A percentile compares a stretch with the other conserved stretches of the same genome.
phyloP scores from a whole-genome alignment of 2,113 vertebrate genomes.

The Meleagris gallopavo region DNA sequence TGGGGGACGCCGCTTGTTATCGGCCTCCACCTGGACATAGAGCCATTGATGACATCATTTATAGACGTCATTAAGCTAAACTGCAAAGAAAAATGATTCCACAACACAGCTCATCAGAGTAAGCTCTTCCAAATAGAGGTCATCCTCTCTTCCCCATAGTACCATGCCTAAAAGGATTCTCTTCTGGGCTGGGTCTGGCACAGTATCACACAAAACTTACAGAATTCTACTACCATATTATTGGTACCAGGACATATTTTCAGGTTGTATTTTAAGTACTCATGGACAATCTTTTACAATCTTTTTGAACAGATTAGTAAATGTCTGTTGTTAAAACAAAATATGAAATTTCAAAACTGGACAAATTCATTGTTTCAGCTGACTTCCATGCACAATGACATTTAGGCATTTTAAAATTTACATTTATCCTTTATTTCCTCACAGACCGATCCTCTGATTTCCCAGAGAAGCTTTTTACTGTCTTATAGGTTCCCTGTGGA shows the following conservation, averaged over 20 bases:
- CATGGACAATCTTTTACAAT: background rate
- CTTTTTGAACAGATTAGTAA: background rate
- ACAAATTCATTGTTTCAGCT: background rate
- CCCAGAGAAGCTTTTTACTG: accelerated
- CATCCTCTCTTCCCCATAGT: background rate
- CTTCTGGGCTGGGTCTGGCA: background rate
- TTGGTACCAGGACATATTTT: background rate
- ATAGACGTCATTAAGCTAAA: background rate
- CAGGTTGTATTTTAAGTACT: background rate
- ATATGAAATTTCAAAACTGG: background rate
- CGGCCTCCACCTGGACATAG: too few relatives aligned
- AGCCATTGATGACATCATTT: too few relatives aligned
- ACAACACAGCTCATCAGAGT: background rate
- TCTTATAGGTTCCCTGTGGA: background rate
- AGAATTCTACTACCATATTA: background rate
- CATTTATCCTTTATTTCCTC: background rate
- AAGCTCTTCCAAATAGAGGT: background rate
- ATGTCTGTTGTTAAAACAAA: background rate
- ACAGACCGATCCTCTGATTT: background rate
- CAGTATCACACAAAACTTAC: background rate
- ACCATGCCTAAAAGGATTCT: background rate
- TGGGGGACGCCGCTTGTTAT: too few relatives aligned
- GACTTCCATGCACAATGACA: background rate
- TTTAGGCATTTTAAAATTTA: background rate
- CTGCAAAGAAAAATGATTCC: background rate